phyloP scores from a whole-genome alignment of 1,140 invertebrate genomes.

The Lordiphosa stackelbergi region DNA sequence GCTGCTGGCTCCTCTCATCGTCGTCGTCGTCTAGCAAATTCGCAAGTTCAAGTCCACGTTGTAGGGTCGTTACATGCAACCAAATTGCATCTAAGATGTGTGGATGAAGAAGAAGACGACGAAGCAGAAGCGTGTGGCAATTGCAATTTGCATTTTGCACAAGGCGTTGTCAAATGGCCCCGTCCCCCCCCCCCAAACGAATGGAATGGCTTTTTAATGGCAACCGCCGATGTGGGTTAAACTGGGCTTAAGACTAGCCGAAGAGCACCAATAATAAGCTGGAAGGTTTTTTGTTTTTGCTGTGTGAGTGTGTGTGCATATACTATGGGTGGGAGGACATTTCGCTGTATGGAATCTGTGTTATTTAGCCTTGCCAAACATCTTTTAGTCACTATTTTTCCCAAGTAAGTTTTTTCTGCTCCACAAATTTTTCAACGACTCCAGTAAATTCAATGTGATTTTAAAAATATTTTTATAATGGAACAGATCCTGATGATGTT shows the following conservation, averaged over 20 bases:
- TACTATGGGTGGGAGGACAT: too few species aligned
- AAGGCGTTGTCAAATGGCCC: slow-evolving; percentile 61
- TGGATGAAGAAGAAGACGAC: not conserved
- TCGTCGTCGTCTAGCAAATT: slow-evolving; percentile 65
- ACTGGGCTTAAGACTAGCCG: slow-evolving; percentile 30
- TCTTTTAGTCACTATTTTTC: too few species aligned
- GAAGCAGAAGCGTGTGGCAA: slow-evolving; percentile 32
- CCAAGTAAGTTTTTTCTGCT: too few species aligned
- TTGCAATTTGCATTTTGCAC: slow-evolving; percentile 63
- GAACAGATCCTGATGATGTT: too few species aligned
- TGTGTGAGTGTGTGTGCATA: too few species aligned
- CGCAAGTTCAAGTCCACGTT: slow-evolving; percentile 68
- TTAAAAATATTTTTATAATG: too few species aligned
- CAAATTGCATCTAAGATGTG: slow-evolving; percentile 59
- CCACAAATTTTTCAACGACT: too few species aligned
- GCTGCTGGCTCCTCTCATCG: slow-evolving; percentile 44
- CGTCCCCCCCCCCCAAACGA: slow-evolving; percentile 2
- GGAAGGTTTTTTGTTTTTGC: too few species aligned
- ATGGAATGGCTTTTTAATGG: slow-evolving; percentile 51
- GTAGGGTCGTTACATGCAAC: slow-evolving; percentile 50
- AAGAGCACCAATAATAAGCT: too few species aligned
- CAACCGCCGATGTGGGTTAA: slow-evolving; percentile 55
- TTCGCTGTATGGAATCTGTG: too few species aligned
- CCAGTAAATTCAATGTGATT: too few species aligned
- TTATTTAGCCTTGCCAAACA: too few species aligned